phyloP scores from a whole-genome alignment of 2,888 invertebrate species.

The Morpho helenor region DNA sequence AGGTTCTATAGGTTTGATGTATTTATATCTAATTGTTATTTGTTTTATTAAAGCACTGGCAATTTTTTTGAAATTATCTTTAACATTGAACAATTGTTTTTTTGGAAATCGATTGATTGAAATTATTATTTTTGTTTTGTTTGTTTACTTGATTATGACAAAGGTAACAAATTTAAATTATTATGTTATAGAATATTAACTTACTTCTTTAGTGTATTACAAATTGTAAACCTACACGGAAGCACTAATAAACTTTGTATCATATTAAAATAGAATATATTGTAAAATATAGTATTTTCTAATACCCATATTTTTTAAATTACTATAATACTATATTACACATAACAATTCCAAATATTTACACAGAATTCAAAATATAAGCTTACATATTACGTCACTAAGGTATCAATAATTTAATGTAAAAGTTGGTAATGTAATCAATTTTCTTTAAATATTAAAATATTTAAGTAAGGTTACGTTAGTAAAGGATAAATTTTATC shows the following conservation, averaged over 20 bases:
- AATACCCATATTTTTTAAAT: constrained; percentile 17
- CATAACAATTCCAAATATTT: no score
- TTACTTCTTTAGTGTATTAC: constrained; percentile 7
- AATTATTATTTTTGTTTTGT: background rate
- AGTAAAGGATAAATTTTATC: no score
- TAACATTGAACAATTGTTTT: background rate
- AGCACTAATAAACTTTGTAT: constrained; percentile 59
- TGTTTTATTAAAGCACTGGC: background rate
- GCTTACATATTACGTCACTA: no score
- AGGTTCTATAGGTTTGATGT: no score
- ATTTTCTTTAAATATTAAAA: no score
- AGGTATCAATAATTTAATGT: no score
- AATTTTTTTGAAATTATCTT: constrained; percentile 1
- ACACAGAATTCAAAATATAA: background rate
- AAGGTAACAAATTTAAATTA: constrained; percentile 9
- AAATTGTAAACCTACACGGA: constrained; percentile 38
- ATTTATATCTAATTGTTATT: no score
- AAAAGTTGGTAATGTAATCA: no score
- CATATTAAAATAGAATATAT: constrained; percentile 43
- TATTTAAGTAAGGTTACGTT: no score
- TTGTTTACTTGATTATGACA: background rate
- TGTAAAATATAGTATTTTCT: constrained; percentile 24
- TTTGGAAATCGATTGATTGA: background rate
- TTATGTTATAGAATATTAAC: constrained; percentile 4
- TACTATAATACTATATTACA: background rate